These are phyloP conservation scores for Brienomyrus longianalis DNA, from an alignment of 2,113 vertebrate species.

Conservation along the genomic window DNA sequence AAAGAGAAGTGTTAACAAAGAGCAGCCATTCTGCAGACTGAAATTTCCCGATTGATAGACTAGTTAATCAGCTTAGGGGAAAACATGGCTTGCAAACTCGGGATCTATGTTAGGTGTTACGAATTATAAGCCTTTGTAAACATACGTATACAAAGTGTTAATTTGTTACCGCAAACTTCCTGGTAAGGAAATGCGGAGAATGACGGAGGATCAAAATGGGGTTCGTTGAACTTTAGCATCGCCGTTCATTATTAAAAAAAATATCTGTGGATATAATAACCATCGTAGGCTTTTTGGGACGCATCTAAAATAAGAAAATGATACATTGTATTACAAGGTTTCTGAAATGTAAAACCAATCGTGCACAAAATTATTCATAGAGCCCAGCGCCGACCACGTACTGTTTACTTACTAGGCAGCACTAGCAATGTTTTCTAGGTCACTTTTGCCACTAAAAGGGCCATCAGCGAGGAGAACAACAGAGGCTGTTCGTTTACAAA, in stretches of 20 bases:
- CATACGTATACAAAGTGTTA: neutral
- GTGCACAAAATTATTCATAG: neutral
- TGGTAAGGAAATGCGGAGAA: neutral
- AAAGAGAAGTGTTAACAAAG: neutral
- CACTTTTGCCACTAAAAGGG: neutral
- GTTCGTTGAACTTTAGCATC: neutral
- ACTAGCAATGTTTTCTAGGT: neutral
- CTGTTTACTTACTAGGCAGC: neutral
- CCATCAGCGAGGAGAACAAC: neutral
- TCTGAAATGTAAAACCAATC: neutral
- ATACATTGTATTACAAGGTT: neutral
- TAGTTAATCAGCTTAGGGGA: neutral
- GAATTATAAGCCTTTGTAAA: neutral
- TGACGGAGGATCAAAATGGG: neutral
- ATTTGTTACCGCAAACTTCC: neutral
- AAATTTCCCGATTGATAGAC: neutral
- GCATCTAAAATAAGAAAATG: neutral
- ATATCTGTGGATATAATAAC: neutral
- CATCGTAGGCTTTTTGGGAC: neutral
- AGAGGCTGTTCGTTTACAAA: neutral
- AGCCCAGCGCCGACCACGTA: neutral
- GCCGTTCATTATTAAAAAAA: neutral
- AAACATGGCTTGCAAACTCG: neutral
- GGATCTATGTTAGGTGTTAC: neutral
- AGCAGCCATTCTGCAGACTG: constrained; percentile 3